Evolutionary conservation across 2,888 invertebrate genomes (phyloP).

Genomic region (Lordiphosa fenestrarum): DNA sequence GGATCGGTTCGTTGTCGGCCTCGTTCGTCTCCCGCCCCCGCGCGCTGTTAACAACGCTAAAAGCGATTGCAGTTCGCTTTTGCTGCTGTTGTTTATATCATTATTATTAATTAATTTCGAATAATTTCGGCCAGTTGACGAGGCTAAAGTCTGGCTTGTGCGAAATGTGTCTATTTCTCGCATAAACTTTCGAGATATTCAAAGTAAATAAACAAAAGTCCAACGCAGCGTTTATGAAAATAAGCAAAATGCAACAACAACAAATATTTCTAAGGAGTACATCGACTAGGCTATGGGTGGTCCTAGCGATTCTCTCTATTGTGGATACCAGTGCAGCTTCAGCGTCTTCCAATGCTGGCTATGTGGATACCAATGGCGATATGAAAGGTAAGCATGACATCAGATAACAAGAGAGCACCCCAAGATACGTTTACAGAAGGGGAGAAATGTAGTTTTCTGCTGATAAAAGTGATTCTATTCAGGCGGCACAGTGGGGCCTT

Average conservation of each 20-base stretch:
- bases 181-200: background rate
- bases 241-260: conserved; percentile 48
- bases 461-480: conserved; percentile 22
- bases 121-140: conserved; percentile 9
- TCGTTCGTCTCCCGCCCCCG: background rate
- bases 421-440: conserved; percentile 16
- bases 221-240: conserved; percentile 27
- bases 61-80: background rate
- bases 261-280: conserved; percentile 5
- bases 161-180: conserved; percentile 3
- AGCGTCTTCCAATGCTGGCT: conserved; percentile 74
- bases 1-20: conserved; percentile 1
- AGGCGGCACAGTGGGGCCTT: background rate
- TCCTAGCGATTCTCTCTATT: background rate
- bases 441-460: conserved; percentile 2
- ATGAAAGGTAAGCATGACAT: conserved; percentile 78
- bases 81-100: no score
- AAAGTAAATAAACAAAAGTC: conserved; percentile 32
- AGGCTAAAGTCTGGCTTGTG: conserved; percentile 34
- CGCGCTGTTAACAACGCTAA: background rate
- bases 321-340: conserved; percentile 41
- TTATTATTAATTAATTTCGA: background rate
- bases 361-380: conserved; percentile 77
- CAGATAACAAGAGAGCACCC: conserved; percentile 14
- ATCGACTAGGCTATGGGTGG: background rate